Base-by-base conservation (phyloP, 1,140 invertebrate species). In the Pseudachorutes palmiensis region DNA sequence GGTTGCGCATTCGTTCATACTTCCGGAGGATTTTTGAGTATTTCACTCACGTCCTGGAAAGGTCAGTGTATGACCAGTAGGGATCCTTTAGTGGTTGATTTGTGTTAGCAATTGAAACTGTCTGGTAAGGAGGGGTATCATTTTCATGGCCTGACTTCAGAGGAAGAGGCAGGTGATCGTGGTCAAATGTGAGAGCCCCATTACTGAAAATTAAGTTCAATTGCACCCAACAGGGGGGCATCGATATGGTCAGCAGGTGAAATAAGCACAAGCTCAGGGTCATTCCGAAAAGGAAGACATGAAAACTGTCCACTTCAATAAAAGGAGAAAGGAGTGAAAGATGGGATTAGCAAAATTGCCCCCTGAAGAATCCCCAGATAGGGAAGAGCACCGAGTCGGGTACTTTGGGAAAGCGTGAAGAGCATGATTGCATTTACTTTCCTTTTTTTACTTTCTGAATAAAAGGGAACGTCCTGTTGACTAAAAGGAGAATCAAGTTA, bases 171-270 rank as follows among this genome's bases (percentile, higher is more conserved):
- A 16, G 5, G 51, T 19, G 9, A 14, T 55, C 5, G 51, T 55
- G 51, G 24, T 14, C 12, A 16, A 22, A 3, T 24, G 12, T 14
- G 51, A 55, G 51, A 5, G 9, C 51, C 36, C 36, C 51, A 55
- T 55, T 55, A 55, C 5, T 9, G 51, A 55, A 55, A 55, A 55
- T 55, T 55, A 55, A 55, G 12, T 55, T 55, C 51, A 55, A 55
- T 55, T 55, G 12, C 24, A 9, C 24, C 5, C 51, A 55, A 24
- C 12, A 14, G 12, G 51, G 51, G 14, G 5, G 51, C 12, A 26
- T 12, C 51, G 51, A 55, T 5, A 26, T 16, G 51, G 24, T 5
- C 5, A 41, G 36, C 5, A 41, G 19, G 36, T 41, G 36, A n/a
- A n/a, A n/a, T n/a, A n/a, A n/a, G n/a, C n/a, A n/a, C n/a, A n/a